Evolutionary conservation across 2,888 invertebrate genomes (phyloP), one percentile per base, ranked within the genome.

Genomic region (Dolomedes plantarius): DNA sequence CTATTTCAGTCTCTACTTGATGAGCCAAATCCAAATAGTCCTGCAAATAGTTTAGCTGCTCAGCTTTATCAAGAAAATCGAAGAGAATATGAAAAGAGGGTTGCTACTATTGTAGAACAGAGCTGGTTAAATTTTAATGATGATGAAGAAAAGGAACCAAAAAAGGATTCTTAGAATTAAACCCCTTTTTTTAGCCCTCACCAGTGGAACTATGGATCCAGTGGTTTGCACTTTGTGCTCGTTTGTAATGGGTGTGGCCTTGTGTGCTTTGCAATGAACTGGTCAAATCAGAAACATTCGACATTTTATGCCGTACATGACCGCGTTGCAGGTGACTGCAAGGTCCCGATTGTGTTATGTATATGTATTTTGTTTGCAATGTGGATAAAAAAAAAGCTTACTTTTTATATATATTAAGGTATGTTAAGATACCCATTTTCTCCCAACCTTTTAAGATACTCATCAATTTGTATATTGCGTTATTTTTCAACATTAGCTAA

Each of bases 11-110:
- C 93, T 11, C 90, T 93, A 87, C 90, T 93, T 79, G 93, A 93
- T 90, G 93, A 93, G 89, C 93, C 93, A 3, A 93, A 93, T 90
- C 93, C 93, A 7, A 93, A 93, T 91, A 92, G 92, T 86, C 93
- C 93, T 36, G 93, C 93, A 28, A 93, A 93, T 89, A 93, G 92
- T 88, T 90, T 92, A 65, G 93, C 93, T 36, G 93, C 93, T 1
- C 93, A 93, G 89, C 90, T 93, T 46, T 93, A 93, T 90, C 92
- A 93, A 90, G 93, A 93, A 89, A 93, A 93, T 89, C 90, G 93
- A 50, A 90, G 93, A 50, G 93, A 93, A 89, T 93, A 93, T 90
- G 93, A 93, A 90, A 93, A 93, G 89, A 90, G 92, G 88, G 93
- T 93, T 13, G 92, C 92, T 87, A 92, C 92, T 62, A 92, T 93